Conservation (phyloP, 2,888 invertebrate species). For the Tanytarsus gracilentus region DNA sequence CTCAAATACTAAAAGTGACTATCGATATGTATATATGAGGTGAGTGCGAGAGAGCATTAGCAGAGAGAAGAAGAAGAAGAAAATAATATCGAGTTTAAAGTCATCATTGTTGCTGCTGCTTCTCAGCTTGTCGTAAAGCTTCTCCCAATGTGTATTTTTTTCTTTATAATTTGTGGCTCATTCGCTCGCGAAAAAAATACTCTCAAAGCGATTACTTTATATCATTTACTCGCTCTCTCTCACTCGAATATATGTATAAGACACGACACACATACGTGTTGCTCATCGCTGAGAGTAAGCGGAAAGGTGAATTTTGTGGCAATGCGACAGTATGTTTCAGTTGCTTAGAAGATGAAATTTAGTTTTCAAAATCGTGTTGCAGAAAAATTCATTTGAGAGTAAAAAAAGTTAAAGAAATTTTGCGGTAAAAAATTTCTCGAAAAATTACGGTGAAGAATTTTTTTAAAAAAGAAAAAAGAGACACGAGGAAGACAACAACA, state of each 20-base stretch:
- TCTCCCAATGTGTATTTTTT: not conserved
- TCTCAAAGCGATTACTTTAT: too few species aligned
- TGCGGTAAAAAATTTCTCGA: too few species aligned
- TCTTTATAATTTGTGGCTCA: not conserved
- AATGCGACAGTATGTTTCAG: conserved; percentile 18
- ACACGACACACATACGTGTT: not conserved
- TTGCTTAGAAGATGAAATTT: conserved; percentile 27
- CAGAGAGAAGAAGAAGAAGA: too few species aligned
- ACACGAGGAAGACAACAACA: too few species aligned
- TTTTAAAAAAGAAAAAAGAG: too few species aligned
- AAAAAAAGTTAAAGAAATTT: not conserved
- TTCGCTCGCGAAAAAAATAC: not conserved
- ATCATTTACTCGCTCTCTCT: not conserved
- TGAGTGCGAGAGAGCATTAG: too few species aligned
- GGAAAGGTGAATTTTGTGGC: conserved; percentile 17
- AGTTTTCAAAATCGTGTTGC: conserved; percentile 12
- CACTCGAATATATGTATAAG: not conserved
- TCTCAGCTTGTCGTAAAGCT: too few species aligned
- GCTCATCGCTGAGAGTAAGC: conserved; percentile 23
- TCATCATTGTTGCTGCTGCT: too few species aligned
- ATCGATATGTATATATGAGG: too few species aligned
- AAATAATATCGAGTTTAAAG: too few species aligned
- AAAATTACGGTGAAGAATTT: too few species aligned
- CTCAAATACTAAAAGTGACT: too few species aligned
- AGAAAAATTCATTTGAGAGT: not conserved